Percentiles rank a stretch among this genome's conserved stretches.
phyloP scores from a whole-genome alignment of 2,113 vertebrate genomes.

The Indicator maculatus region DNA sequence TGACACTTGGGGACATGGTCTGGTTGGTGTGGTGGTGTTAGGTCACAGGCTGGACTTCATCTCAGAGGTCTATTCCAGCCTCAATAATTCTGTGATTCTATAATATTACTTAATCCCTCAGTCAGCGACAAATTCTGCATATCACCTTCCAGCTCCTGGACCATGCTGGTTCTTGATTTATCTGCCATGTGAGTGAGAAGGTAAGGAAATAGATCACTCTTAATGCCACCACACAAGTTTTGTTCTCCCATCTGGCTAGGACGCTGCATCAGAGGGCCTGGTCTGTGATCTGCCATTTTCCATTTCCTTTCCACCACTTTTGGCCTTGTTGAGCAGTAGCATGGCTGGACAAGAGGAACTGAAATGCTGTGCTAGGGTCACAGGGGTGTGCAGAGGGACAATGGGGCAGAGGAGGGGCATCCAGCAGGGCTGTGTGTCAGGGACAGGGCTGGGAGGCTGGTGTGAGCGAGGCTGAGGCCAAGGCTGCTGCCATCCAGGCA shows the following conservation, averaged over 20 bases:
- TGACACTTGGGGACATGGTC: too few relatives aligned
- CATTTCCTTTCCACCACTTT: neutral
- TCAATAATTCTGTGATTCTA: too few relatives aligned
- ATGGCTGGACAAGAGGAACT: neutral
- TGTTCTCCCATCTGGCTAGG: fast-evolving
- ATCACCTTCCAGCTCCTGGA: fast-evolving
- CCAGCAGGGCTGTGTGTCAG: fast-evolving
- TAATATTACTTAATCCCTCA: neutral
- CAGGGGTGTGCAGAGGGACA: neutral
- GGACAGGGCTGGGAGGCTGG: neutral
- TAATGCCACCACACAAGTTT: neutral
- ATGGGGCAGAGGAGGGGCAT: fast-evolving
- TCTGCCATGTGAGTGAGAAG: neutral
- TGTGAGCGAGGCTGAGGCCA: neutral
- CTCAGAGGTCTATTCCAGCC: too few relatives aligned
- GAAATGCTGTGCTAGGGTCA: neutral
- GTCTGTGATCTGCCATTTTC: too few relatives aligned
- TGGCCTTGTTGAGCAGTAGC: neutral
- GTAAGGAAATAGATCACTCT: neutral
- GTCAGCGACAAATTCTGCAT: neutral
- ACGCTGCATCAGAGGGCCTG: fast-evolving
- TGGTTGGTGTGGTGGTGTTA: too few relatives aligned
- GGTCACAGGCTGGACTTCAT: too few relatives aligned
- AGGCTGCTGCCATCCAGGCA: fast-evolving
- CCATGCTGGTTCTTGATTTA: fast-evolving